A percentile compares a stretch with the other conserved stretches of the same genome.
Evolutionary conservation across 2,113 vertebrate genomes (phyloP).

Genomic region (Dromas ardeola): DNA sequence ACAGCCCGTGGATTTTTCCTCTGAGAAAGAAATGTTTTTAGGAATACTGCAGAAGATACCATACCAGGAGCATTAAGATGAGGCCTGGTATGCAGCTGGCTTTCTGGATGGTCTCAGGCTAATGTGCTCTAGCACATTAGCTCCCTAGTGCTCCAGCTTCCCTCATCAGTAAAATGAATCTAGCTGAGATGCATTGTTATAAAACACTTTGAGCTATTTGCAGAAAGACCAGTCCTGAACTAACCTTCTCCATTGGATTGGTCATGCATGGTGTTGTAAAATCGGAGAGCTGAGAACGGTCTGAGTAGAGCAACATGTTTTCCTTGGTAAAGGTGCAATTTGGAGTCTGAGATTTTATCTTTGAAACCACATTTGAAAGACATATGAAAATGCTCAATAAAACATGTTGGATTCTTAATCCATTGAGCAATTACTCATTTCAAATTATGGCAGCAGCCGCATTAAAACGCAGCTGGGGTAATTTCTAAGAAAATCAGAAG

Average conservation of each 20-base stretch:
- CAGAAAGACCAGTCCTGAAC: neutral
- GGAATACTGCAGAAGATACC: neutral
- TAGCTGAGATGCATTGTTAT: accelerated
- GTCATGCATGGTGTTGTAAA: neutral
- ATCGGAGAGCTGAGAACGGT: neutral
- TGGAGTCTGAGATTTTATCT: slow-evolving; percentile 12
- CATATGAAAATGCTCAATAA: neutral
- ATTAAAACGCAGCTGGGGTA: slow-evolving; percentile 40
- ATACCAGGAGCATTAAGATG: neutral
- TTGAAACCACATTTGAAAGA: neutral
- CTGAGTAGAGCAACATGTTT: neutral
- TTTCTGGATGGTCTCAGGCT: neutral
- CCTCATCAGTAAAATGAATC: accelerated
- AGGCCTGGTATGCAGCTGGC: neutral
- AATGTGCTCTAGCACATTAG: too few relatives aligned
- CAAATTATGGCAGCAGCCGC: neutral
- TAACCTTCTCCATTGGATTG: neutral
- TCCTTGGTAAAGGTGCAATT: neutral
- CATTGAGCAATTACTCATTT: slow-evolving; percentile 12
- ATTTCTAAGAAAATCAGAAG: slow-evolving; percentile 24
- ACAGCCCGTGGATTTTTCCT: neutral
- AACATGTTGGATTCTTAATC: neutral
- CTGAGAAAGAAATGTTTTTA: neutral
- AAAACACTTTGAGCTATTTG: neutral
- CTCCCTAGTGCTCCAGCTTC: neutral